These are phyloP conservation scores for Mormyrops boulengeri DNA, from an alignment of 2,797 vertebrate species.

Conservation along the genomic window DNA sequence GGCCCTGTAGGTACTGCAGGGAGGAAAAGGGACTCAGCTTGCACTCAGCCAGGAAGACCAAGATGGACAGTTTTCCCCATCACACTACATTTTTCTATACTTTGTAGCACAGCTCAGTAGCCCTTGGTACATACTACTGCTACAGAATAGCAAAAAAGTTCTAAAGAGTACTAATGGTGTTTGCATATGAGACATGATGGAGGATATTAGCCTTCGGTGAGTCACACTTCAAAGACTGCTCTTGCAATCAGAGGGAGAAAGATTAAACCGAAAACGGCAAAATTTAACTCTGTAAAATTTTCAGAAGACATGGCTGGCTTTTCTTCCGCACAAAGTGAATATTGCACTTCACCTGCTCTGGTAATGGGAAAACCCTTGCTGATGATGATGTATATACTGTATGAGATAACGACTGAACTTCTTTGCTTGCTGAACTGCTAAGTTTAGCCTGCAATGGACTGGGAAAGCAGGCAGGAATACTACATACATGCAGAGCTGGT, in stretches of 20 bases:
- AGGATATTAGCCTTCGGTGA: not conserved
- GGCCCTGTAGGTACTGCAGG: not conserved
- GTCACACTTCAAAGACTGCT: constrained; percentile 7
- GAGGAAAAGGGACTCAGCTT: not conserved
- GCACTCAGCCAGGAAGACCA: not conserved
- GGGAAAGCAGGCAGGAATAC: not conserved
- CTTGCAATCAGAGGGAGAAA: not conserved
- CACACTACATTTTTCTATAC: not conserved
- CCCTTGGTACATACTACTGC: not conserved
- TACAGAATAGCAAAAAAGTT: not conserved
- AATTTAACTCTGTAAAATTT: not conserved
- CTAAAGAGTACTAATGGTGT: constrained; percentile 13
- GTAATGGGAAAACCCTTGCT: not conserved
- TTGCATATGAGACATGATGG: not conserved
- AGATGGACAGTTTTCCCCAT: not conserved
- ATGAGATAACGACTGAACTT: not conserved
- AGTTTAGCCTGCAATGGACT: not conserved
- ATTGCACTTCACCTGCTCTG: not conserved
- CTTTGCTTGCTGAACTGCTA: not conserved
- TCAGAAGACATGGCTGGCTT: not conserved
- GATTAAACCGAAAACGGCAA: not conserved
- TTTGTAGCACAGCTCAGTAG: not conserved
- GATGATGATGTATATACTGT: not conserved
- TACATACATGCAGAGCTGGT: not conserved
- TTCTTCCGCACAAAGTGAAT: not conserved